A percentile compares a stretch with the other conserved stretches of the same genome.
Evolutionary conservation across 2,113 vertebrate genomes (phyloP).

Genomic region (Nicator chloris): DNA sequence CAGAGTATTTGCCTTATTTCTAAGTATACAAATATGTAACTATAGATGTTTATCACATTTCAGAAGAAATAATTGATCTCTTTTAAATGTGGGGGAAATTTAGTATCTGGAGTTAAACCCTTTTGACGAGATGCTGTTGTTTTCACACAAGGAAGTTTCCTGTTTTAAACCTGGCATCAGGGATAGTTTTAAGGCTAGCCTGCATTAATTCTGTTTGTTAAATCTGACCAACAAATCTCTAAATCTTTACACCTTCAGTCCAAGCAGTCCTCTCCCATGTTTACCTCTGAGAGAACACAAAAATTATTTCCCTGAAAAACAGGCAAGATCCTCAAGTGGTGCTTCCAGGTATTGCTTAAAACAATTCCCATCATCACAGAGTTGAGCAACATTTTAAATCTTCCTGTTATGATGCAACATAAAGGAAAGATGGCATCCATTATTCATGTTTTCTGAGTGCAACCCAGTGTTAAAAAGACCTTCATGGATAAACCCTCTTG

Average conservation of each 20-base stretch:
- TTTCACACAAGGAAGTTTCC: background rate
- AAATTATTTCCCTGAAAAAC: background rate
- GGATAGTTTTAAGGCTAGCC: background rate
- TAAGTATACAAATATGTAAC: background rate
- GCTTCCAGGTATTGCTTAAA: background rate
- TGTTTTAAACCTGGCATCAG: background rate
- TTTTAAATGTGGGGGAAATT: background rate
- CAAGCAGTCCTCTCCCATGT: background rate
- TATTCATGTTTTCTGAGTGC: background rate
- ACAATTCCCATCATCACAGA: background rate
- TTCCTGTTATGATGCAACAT: background rate
- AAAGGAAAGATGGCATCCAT: background rate
- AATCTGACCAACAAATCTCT: background rate
- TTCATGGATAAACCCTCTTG: background rate
- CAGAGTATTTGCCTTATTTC: background rate
- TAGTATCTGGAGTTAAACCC: background rate
- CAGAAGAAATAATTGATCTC: background rate
- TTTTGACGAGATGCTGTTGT: background rate
- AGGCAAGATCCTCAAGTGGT: background rate
- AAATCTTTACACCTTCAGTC: background rate
- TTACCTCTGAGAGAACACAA: background rate
- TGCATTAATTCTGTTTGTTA: background rate
- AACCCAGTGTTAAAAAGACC: background rate
- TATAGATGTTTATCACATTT: background rate
- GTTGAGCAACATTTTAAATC: background rate